These are phyloP conservation scores for Drosophila watanabei DNA, from an alignment of 1,140 invertebrate genomes.

Conservation along the genomic window DNA sequence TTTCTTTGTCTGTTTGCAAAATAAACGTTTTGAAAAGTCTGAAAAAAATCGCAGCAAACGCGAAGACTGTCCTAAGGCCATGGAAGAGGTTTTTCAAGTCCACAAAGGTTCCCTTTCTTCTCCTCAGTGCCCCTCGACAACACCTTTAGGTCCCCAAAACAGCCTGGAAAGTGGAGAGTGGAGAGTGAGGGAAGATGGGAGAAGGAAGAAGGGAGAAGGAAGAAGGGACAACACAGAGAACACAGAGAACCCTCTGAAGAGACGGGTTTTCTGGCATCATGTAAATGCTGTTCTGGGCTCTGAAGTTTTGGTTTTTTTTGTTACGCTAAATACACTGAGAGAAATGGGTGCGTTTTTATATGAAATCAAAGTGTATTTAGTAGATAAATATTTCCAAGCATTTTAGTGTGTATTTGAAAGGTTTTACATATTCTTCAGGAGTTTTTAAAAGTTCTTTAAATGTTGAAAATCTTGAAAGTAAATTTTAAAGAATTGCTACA, in stretches of 20 bases:
- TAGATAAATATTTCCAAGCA: background rate
- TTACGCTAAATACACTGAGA: background rate
- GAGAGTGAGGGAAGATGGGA: too few relatives aligned
- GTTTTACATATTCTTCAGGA: background rate
- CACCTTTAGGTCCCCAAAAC: background rate
- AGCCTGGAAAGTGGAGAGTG: background rate
- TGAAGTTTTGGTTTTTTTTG: constrained; percentile 1
- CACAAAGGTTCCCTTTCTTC: background rate
- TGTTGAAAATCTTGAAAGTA: too few relatives aligned
- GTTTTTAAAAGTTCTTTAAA: background rate
- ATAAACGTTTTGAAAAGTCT: too few relatives aligned
- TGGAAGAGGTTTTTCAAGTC: constrained; percentile 43
- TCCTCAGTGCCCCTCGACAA: background rate
- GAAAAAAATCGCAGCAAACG: constrained; percentile 21
- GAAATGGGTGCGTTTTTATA: background rate
- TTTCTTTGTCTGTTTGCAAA: background rate
- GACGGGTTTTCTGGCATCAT: constrained; percentile 33
- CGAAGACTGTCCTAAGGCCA: constrained; percentile 9
- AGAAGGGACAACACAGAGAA: background rate
- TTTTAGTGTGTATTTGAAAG: background rate
- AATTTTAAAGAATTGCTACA: too few relatives aligned
- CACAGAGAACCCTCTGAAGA: constrained; percentile 10
- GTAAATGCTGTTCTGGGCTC: constrained; percentile 40
- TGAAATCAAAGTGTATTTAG: background rate
- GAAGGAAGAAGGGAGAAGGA: background rate